A percentile compares a stretch with the other conserved stretches of the same genome.
Conservation (phyloP, 2,113 vertebrate genomes). For the Solea solea region DNA sequence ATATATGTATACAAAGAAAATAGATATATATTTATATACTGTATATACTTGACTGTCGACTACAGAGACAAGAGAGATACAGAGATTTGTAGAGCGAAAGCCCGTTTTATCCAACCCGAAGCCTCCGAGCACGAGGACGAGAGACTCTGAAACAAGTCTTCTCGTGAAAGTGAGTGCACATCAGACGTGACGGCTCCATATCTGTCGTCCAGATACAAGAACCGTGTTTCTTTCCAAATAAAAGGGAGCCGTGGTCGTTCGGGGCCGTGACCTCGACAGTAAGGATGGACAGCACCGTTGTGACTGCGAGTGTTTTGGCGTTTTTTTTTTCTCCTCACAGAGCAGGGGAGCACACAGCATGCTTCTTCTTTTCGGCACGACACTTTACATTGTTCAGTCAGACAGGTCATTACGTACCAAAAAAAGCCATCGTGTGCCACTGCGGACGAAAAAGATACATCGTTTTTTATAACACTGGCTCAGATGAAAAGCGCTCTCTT, state of each 20-base stretch:
- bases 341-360: slow-evolving; percentile 67
- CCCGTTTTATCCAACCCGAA: slow-evolving; percentile 54
- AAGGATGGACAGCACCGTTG: slow-evolving; percentile 69
- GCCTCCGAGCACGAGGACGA: slow-evolving; percentile 59
- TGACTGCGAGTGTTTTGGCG: slow-evolving; percentile 34
- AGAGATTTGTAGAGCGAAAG: slow-evolving; percentile 61
- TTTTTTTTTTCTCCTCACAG: slow-evolving; percentile 33
- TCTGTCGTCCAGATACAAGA: slow-evolving; percentile 46
- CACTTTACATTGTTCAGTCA: slow-evolving; percentile 63
- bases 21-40: slow-evolving; percentile 75
- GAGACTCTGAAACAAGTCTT: slow-evolving; percentile 64
- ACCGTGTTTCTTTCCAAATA: slow-evolving; percentile 28
- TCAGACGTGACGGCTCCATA: slow-evolving; percentile 55
- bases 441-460: slow-evolving; percentile 27
- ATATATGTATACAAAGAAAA: slow-evolving; percentile 83
- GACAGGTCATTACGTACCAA: slow-evolving; percentile 52
- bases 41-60: slow-evolving; percentile 70
- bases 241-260: slow-evolving; percentile 32
- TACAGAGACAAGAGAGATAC: slow-evolving; percentile 72
- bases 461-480: slow-evolving; percentile 59
- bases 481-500: slow-evolving; percentile 52
- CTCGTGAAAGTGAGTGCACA: slow-evolving; percentile 54
- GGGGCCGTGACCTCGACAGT: slow-evolving; percentile 55
- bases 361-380: slow-evolving; percentile 65
- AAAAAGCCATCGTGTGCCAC: slow-evolving; percentile 42